phyloP scores from a whole-genome alignment of 2,888 invertebrate genomes.

The Euspilapteryx auroguttella region DNA sequence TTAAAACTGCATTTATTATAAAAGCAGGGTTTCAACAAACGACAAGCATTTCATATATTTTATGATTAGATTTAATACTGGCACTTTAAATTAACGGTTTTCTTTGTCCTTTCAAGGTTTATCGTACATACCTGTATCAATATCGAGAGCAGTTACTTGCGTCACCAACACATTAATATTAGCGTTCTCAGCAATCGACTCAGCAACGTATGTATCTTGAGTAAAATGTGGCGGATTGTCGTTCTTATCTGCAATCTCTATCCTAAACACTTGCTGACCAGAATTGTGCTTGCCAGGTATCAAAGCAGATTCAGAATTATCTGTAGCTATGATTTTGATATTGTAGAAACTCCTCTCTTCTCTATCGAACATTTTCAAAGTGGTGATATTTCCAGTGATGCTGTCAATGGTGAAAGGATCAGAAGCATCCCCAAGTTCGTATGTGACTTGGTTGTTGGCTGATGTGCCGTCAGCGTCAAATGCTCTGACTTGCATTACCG shows the following conservation, averaged over 20 bases:
- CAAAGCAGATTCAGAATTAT: conserved; percentile 84
- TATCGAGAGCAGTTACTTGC: conserved; percentile 85
- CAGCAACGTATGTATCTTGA: conserved; percentile 71
- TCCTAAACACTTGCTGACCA: conserved; percentile 80
- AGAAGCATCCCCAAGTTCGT: conserved; percentile 68
- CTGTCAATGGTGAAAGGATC: conserved; percentile 83
- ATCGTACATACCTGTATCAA: conserved; percentile 82
- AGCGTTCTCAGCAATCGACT: conserved; percentile 79
- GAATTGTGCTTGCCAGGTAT: conserved; percentile 68
- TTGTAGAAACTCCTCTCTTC: conserved; percentile 84
- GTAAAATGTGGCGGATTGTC: conserved; percentile 92
- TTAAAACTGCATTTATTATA: no score
- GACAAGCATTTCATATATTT: no score
- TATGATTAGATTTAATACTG: no score
- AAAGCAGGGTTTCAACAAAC: no score
- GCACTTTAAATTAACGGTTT: no score
- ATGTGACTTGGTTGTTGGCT: conserved; percentile 80
- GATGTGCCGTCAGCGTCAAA: conserved; percentile 85
- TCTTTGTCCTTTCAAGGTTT: no score
- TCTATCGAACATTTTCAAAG: conserved; percentile 80
- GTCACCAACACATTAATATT: conserved; percentile 82
- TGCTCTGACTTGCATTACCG: conserved; percentile 85
- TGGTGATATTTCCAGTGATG: conserved; percentile 86
- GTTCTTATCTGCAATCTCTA: conserved; percentile 93
- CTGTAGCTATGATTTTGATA: conserved; percentile 87